Evolutionary conservation across 2,113 vertebrate genomes (phyloP), one percentile per base, ranked within the genome.

Genomic region (Cryptomyrus ogoouensis): DNA sequence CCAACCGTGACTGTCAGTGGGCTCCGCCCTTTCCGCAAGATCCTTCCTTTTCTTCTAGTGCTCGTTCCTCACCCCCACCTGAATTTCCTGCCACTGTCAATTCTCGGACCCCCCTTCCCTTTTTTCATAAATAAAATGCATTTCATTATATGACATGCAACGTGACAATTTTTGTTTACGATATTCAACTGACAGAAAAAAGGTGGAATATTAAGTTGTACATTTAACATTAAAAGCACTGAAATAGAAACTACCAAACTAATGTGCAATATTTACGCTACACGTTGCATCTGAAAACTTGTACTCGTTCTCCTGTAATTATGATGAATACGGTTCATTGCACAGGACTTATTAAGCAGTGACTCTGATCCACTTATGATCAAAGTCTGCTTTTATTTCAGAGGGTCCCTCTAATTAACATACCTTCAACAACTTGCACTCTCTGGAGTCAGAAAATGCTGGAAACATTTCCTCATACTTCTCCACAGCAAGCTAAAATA

Each of bases 381-480:
- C 31, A 80, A 80, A 19, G 35, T 80, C 31, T 17, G 35, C 35
- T 80, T 80, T 19, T 15, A 80, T 17, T 19, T 80, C 74, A 39
- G 35, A 35, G 15, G 35, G 13, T 80, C 15, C 35, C 15, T 80
- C 35, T 80, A 80, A 80, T 80, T 35, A 8, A 93, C 93, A 93
- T 94, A 99, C 98, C 97, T 99, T 99, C 94, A 99, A 92, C 91
- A 99, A 94, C 92, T 99, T 98, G 96, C 98, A 99, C 93, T 99
- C 98, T 95, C 98, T 96, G 50, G 98, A 99, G 92, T 99, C 98
- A 62, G 98, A 97, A 95, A 99, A 99, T 0, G 98, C 98, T 0
- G 98, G 98, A 93, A 99, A 99, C 98, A 99, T 99, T 93, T 99
- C 98, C 90, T 99, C 98, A 0, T 99, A 99, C 85, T 99, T 99